Percentiles rank a stretch among this genome's conserved stretches.
These are phyloP conservation scores for Siphlonurus alternatus DNA, from an alignment of 2,888 invertebrate genomes.

Conservation along the genomic window DNA sequence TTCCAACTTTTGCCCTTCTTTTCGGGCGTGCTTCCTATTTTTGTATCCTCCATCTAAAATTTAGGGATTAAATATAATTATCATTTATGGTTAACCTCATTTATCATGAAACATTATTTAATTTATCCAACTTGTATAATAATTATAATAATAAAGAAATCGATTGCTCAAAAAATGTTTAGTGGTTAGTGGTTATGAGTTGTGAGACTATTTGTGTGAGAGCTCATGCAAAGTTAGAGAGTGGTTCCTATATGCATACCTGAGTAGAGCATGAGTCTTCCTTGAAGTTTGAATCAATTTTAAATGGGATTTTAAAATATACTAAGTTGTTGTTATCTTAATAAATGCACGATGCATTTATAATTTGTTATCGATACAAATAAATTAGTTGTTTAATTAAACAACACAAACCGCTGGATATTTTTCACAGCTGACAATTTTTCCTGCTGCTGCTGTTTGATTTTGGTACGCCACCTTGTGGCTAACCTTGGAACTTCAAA, in stretches of 20 bases:
- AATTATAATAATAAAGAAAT: too few species aligned
- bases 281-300: background rate
- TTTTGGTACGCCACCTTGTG: background rate
- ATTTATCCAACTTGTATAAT: too few species aligned
- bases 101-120: too few species aligned
- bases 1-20: conserved; percentile 13
- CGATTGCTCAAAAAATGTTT: too few species aligned
- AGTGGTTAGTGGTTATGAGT: too few species aligned
- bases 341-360: background rate
- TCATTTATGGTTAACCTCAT: too few species aligned
- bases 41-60: conserved; percentile 3
- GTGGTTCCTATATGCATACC: background rate
- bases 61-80: too few species aligned
- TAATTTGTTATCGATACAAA: too few species aligned
- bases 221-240: too few species aligned
- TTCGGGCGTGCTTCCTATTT: conserved; percentile 5
- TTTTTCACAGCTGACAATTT: background rate
- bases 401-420: background rate
- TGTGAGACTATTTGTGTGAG: too few species aligned
- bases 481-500: background rate
- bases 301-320: background rate
- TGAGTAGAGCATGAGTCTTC: background rate
- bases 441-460: background rate
- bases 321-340: too few species aligned
- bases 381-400: too few species aligned